phyloP scores from a whole-genome alignment of 2,888 invertebrate genomes.

The Apantesis nais region DNA sequence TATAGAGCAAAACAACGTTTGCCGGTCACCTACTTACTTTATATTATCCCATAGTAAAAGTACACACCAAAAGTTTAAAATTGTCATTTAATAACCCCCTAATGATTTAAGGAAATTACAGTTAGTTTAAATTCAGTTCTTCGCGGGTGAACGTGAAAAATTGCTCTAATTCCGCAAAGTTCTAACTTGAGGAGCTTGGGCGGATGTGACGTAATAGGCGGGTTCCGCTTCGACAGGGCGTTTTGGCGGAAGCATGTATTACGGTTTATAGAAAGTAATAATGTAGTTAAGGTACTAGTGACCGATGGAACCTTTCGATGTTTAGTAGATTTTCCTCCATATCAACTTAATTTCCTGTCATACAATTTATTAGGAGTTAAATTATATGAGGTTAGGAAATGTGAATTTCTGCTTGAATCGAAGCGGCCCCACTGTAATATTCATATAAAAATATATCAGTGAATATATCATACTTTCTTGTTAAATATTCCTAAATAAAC shows the following conservation, averaged over 20 bases:
- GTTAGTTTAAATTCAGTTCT: conserved; percentile 42
- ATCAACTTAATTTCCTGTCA: neutral
- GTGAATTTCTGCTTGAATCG: neutral
- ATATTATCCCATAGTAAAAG: neutral
- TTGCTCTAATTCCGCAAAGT: conserved; percentile 57
- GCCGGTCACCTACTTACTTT: too few relatives aligned
- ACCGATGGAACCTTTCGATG: conserved; percentile 4
- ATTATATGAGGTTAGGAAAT: neutral
- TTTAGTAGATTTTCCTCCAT: neutral
- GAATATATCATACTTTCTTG: too few relatives aligned
- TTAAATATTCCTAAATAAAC: too few relatives aligned
- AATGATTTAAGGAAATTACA: conserved; percentile 46
- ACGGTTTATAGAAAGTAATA: conserved; percentile 18
- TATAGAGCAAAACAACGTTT: too few relatives aligned
- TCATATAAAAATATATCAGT: too few relatives aligned
- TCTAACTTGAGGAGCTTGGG: conserved; percentile 44
- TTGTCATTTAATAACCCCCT: conserved; percentile 28
- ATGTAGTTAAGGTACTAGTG: conserved; percentile 12
- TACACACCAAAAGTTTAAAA: neutral
- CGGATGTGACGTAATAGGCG: conserved; percentile 68
- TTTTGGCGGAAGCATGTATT: conserved; percentile 49
- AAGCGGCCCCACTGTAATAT: too few relatives aligned
- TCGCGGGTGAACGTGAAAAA: conserved; percentile 57
- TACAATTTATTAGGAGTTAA: neutral
- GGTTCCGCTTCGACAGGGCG: conserved; percentile 66